Percentiles rank a stretch among this genome's conserved stretches.
Evolutionary conservation across 2,888 invertebrate genomes (phyloP).

Genomic region (Aelia acuminata): DNA sequence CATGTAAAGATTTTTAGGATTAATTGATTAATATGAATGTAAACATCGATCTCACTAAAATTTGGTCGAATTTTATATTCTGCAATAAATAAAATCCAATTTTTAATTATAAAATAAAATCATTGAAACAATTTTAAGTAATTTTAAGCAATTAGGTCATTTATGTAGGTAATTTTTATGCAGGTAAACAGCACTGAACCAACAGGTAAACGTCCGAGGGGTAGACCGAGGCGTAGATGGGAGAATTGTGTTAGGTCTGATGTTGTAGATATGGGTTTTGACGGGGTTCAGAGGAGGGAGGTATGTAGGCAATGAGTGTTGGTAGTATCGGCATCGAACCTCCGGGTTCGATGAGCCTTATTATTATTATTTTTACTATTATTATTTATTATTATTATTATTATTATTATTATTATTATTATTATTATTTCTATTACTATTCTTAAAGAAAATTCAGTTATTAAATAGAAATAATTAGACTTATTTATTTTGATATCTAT

Average conservation of each 20-base stretch:
- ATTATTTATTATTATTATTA: not conserved
- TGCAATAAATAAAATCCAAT: not conserved
- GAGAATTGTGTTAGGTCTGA: slow-evolving; percentile 33
- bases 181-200: slow-evolving; percentile 39
- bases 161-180: slow-evolving; percentile 41
- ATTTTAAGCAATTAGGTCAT: slow-evolving; percentile 17
- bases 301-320: slow-evolving; percentile 16
- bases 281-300: slow-evolving; percentile 34
- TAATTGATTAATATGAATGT: not conserved
- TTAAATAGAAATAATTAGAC: not conserved
- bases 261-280: slow-evolving; percentile 32
- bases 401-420: not conserved
- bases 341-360: not conserved
- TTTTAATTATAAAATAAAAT: slow-evolving; percentile 26
- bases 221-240: slow-evolving; percentile 39
- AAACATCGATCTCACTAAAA: slow-evolving; percentile 13
- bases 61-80: slow-evolving; percentile 29
- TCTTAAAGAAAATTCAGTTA: not conserved
- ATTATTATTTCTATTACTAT: not conserved
- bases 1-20: not conserved
- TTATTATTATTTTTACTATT: not conserved
- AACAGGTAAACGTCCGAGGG: slow-evolving; percentile 39
- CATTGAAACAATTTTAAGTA: not conserved
- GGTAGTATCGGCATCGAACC: slow-evolving; percentile 13
- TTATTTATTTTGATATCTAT: not conserved